These are phyloP conservation scores for Drosophila mimetica DNA, from an alignment of 2,888 invertebrate genomes.

Conservation along the genomic window DNA sequence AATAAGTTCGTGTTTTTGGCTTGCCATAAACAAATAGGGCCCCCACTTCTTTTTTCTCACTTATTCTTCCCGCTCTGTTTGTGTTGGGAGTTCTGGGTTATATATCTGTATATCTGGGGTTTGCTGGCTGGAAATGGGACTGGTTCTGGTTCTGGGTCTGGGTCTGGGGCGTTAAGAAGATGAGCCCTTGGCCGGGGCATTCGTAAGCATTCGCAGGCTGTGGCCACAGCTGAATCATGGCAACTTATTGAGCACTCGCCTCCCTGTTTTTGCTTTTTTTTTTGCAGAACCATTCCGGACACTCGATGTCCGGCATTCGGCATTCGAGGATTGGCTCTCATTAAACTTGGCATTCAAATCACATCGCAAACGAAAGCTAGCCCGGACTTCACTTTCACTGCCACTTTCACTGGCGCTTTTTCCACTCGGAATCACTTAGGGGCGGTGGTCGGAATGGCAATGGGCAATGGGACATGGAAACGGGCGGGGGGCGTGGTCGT, in stretches of 20 bases:
- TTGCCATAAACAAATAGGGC: conserved; percentile 1
- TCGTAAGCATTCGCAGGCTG: conserved; percentile 13
- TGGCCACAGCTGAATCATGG: conserved; percentile 39
- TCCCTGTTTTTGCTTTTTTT: neutral
- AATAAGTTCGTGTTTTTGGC: neutral
- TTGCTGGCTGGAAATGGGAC: neutral
- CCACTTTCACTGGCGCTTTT: conserved; percentile 5
- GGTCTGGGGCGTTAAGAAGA: conserved; percentile 23
- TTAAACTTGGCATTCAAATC: conserved; percentile 46
- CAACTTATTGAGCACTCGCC: conserved; percentile 29
- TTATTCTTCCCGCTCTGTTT: conserved; percentile 10
- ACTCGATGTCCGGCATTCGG: conserved; percentile 20
- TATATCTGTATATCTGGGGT: conserved; percentile 7
- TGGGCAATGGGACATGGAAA: too few relatives aligned
- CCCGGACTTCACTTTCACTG: conserved; percentile 22
- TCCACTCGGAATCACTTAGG: conserved; percentile 12
- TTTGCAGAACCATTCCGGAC: conserved; percentile 9
- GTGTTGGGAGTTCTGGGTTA: conserved; percentile 11
- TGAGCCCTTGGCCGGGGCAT: conserved; percentile 12
- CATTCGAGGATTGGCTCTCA: conserved; percentile 34
- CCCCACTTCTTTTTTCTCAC: neutral
- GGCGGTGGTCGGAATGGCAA: conserved; percentile 5
- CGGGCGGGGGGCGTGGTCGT: neutral
- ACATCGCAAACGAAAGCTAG: conserved; percentile 21
- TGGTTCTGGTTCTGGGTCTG: neutral